Conservation (phyloP, 2,113 vertebrate genomes). For the Carassius gibelio region DNA sequence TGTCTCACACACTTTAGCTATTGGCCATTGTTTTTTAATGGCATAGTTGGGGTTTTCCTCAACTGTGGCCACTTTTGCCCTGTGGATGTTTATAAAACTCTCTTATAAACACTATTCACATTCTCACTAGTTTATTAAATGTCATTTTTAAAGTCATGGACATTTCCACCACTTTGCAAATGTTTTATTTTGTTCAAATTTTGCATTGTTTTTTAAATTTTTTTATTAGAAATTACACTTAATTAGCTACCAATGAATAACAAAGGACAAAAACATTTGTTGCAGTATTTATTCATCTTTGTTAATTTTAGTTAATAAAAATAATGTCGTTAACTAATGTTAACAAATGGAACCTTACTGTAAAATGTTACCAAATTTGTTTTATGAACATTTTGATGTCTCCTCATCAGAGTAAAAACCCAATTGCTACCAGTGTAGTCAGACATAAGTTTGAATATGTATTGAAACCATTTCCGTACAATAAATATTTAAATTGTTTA, state of each 20-base stretch:
- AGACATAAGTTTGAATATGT: background rate
- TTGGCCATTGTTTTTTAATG: slow-evolving; percentile 25
- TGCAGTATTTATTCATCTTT: no score
- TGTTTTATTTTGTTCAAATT: background rate
- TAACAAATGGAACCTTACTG: no score
- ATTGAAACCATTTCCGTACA: background rate
- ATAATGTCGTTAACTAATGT: no score
- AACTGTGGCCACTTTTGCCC: background rate
- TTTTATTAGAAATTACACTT: no score
- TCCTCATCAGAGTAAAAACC: background rate
- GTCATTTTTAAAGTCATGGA: background rate
- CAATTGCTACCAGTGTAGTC: background rate
- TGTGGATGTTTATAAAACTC: background rate
- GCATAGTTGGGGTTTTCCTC: background rate
- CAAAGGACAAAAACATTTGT: no score
- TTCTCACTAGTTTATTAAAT: background rate
- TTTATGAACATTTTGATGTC: background rate
- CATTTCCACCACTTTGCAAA: background rate
- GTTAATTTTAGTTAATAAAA: no score
- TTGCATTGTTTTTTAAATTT: background rate
- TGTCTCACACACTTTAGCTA: slow-evolving; percentile 28
- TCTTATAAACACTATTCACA: background rate
- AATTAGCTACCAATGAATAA: no score
- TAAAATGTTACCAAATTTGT: background rate
- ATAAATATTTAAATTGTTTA: background rate